Evolutionary conservation across 2,888 invertebrate genomes (phyloP), one percentile per base, ranked within the genome.

Genomic region (Euclidia mi): DNA sequence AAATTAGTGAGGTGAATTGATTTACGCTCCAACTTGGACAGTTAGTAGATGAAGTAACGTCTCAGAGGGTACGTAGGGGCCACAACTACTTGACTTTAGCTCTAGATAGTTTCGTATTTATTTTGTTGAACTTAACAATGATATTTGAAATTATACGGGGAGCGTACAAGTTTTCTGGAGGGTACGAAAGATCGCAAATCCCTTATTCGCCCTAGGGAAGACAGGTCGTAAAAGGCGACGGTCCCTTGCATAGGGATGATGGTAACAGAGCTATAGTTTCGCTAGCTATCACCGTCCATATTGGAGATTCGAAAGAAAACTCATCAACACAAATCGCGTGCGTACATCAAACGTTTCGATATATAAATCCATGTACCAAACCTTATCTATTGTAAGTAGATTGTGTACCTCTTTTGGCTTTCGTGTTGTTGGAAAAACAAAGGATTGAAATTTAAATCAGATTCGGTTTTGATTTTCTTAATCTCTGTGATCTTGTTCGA

Each of bases 11-110:
- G 68, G 68, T 67, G 71, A 83, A 82, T 85, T 85, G 85, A 83
- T 85, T 84, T 82, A 84, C 78, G 72, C 66, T 56, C 42, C 49
- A 82, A 84, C 74, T 84, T 83, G 63, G 82, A 85, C 84, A 79
- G 78, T 77, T 82, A 56, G 65, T 78, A 78, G 80, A 82, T 78
- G 79, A 77, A 77, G 60, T 70, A 71, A 56, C 17, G 55, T 74
- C 76, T 76, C 74, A 14, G 29, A 64, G 62, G 65, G n/a, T 46
- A 65, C 59, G 62, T 55, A 53, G 50, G 48, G 44, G 58, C 61
- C 47, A 38, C 14, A 57, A 65, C 62, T 67, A 61, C 47, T 62
- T 43, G 31, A 43, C 11, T 50, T 66, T 57, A 31, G 14, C 48
- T 41, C 12, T 20, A 51, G 25, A 40, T 15, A 57, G 34, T 56